Percentiles rank a stretch among this genome's conserved stretches.
phyloP scores from a whole-genome alignment of 1,140 invertebrate species.

The Zaprionus africanus region DNA sequence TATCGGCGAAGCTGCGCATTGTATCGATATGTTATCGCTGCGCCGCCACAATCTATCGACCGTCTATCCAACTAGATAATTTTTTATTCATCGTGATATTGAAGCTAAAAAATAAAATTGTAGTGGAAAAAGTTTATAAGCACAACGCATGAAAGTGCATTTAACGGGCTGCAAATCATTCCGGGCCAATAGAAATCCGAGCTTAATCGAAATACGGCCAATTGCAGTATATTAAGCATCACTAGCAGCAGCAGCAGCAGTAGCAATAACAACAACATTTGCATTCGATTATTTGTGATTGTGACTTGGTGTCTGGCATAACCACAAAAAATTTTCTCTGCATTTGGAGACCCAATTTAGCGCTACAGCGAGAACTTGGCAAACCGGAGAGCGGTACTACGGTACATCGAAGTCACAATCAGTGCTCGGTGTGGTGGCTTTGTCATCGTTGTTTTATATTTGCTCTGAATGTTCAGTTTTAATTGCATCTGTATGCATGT shows the following conservation, averaged over 20 bases:
- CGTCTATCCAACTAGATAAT: constrained; percentile 43
- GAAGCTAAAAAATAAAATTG: constrained; percentile 56
- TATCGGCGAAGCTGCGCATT: background rate
- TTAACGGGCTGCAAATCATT: constrained; percentile 70
- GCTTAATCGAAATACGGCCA: constrained; percentile 31
- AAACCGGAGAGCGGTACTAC: constrained; percentile 29
- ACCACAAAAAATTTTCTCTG: constrained; percentile 78
- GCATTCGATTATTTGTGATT: constrained; percentile 44
- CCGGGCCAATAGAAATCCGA: constrained; percentile 45
- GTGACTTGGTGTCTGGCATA: constrained; percentile 64
- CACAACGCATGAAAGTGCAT: constrained; percentile 69
- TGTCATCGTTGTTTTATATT: constrained; percentile 43
- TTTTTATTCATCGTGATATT: constrained; percentile 45
- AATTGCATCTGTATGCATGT: constrained; percentile 29
- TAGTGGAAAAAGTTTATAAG: constrained; percentile 57
- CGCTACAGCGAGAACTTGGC: constrained; percentile 45
- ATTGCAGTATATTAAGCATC: constrained; percentile 4
- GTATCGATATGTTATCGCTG: constrained; percentile 11
- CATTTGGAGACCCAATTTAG: constrained; percentile 61
- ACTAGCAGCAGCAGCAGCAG: constrained; percentile 1
- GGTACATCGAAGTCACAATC: constrained; percentile 32
- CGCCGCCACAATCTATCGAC: constrained; percentile 42
- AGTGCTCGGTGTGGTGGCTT: constrained; percentile 33
- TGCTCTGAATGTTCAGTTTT: constrained; percentile 41
- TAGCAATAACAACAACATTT: constrained; percentile 45